phyloP scores from a whole-genome alignment of 2,888 invertebrate species.

The Xestobium rufovillosum region DNA sequence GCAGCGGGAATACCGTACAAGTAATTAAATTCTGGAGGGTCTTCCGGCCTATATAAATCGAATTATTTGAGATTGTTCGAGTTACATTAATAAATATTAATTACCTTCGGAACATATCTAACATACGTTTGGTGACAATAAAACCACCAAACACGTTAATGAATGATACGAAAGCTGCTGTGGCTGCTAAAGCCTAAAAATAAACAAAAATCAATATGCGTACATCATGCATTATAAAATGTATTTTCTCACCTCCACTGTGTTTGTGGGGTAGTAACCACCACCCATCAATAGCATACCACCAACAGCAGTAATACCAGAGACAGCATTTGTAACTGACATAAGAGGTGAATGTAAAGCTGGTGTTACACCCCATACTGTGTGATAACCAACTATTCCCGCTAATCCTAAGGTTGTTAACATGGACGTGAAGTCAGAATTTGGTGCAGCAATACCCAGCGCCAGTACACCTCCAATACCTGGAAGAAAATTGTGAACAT shows the following conservation, averaged over 20 bases:
- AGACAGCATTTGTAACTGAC: slow-evolving; percentile 90
- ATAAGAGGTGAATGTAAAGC: slow-evolving; percentile 86
- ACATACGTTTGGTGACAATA: slow-evolving; percentile 81
- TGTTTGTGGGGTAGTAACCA: slow-evolving; percentile 64
- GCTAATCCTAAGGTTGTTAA: slow-evolving; percentile 76
- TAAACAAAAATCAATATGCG: slow-evolving; percentile 5
- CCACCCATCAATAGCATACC: slow-evolving; percentile 82
- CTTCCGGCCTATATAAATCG: slow-evolving; percentile 52
- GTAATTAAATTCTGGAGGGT: slow-evolving; percentile 79
- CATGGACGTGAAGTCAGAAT: slow-evolving; percentile 79
- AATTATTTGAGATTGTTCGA: slow-evolving; percentile 4
- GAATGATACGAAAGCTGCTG: slow-evolving; percentile 80
- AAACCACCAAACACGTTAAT: slow-evolving; percentile 90
- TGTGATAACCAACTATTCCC: slow-evolving; percentile 78
- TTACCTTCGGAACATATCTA: slow-evolving; percentile 84
- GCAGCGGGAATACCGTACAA: slow-evolving; percentile 72
- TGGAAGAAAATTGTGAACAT: slow-evolving; percentile 32
- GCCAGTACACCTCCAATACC: slow-evolving; percentile 64
- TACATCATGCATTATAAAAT: slow-evolving; percentile 7
- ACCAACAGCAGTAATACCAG: slow-evolving; percentile 87
- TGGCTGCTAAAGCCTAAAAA: slow-evolving; percentile 63
- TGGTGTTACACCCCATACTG: slow-evolving; percentile 88
- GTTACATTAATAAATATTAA: slow-evolving; percentile 9
- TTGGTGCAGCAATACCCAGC: slow-evolving; percentile 70
- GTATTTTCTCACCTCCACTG: slow-evolving; percentile 53